A percentile compares a stretch with the other conserved stretches of the same genome.
phyloP scores from a whole-genome alignment of 2,888 invertebrate species.

The Geotrupes spiniger region DNA sequence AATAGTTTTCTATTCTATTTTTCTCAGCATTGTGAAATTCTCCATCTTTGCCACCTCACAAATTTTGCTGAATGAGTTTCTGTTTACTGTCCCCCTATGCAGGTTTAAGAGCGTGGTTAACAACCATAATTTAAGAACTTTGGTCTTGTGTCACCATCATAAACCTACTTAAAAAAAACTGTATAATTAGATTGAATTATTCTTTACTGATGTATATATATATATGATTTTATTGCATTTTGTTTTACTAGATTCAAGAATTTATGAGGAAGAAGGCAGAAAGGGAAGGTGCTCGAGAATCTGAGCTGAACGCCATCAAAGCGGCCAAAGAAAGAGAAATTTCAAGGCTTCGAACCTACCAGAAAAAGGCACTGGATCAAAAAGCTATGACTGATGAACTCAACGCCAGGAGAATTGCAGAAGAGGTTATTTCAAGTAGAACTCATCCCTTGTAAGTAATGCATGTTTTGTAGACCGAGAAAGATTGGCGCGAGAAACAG shows the following conservation, averaged over 20 bases:
- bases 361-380: constrained; percentile 56
- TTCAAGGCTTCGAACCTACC: constrained; percentile 50
- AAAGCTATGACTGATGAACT: constrained; percentile 53
- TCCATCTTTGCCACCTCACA: no score
- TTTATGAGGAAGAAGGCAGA: constrained; percentile 63
- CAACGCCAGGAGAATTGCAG: constrained; percentile 54
- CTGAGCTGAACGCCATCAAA: constrained; percentile 55
- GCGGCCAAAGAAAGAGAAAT: constrained; percentile 64
- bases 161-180: no score
- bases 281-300: constrained; percentile 57
- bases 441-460: not conserved
- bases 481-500: constrained; percentile 67
- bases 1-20: no score
- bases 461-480: constrained; percentile 57
- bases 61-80: no score
- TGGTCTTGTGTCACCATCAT: no score
- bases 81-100: no score
- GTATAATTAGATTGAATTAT: no score
- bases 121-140: no score
- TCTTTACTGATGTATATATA: not conserved
- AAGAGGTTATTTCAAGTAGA: constrained; percentile 42
- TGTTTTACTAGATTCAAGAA: constrained; percentile 57
- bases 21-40: no score
- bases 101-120: no score
- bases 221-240: not conserved